Evolutionary conservation across 2,888 invertebrate genomes (phyloP).

Genomic region (Ligdia adustata): DNA sequence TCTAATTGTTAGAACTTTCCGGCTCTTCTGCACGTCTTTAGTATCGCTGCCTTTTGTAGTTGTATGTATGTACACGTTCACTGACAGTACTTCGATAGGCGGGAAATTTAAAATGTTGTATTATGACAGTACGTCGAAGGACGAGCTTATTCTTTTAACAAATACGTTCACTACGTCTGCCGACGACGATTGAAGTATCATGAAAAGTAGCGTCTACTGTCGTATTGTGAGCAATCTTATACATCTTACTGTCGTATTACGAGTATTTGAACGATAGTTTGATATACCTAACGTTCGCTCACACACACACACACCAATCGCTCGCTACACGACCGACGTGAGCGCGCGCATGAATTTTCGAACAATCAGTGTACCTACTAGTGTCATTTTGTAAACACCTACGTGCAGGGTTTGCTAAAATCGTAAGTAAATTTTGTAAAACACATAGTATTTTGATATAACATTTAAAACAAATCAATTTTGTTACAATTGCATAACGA

Average conservation of each 20-base stretch:
- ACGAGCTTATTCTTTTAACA: slow-evolving; percentile 1
- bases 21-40: too few relatives aligned
- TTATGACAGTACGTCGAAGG: slow-evolving; percentile 1
- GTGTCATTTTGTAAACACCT: too few relatives aligned
- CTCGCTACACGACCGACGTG: slow-evolving; percentile 2
- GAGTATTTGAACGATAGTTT: slow-evolving; percentile 2
- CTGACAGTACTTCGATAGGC: background rate
- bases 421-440: too few relatives aligned
- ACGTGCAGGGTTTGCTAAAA: too few relatives aligned
- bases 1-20: too few relatives aligned
- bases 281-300: background rate
- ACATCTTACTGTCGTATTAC: slow-evolving; percentile 3
- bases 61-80: too few relatives aligned
- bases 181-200: background rate
- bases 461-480: too few relatives aligned
- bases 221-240: slow-evolving; percentile 1
- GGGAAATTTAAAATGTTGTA: slow-evolving; percentile 1
- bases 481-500: background rate
- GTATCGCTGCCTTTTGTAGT: too few relatives aligned
- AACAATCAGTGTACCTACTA: background rate
- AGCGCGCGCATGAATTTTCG: background rate
- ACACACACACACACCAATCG: background rate
- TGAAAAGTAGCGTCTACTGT: slow-evolving; percentile 1
- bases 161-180: background rate
- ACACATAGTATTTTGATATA: background rate